phyloP scores from a whole-genome alignment of 2,797 vertebrate species.

The Lophotriccus pileatus region DNA sequence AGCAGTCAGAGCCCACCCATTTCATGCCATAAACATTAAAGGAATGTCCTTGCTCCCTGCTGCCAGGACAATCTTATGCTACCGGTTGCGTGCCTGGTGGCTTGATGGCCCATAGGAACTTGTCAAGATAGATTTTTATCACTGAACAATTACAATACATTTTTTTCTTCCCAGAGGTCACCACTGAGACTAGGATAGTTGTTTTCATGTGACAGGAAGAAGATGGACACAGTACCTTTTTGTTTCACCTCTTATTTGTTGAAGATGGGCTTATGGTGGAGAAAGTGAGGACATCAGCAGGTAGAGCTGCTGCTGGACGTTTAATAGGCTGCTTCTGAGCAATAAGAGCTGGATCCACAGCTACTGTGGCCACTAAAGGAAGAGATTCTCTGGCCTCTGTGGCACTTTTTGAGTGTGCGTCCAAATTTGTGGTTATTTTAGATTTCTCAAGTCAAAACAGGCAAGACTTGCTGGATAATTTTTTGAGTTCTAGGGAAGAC shows the following conservation, averaged over 20 bases:
- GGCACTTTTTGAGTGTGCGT: background rate
- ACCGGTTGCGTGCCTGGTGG: rapidly evolving
- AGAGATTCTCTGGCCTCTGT: background rate
- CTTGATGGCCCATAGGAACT: background rate
- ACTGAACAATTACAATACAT: background rate
- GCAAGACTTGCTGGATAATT: background rate
- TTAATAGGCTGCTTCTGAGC: background rate
- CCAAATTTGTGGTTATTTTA: background rate
- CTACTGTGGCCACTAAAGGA: background rate
- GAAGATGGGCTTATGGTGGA: background rate
- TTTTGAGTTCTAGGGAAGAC: background rate
- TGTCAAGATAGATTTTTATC: background rate
- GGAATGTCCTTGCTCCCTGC: background rate
- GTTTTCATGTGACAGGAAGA: background rate
- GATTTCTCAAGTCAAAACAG: background rate
- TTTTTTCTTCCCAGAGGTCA: background rate
- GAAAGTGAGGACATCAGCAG: background rate
- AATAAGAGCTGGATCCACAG: background rate
- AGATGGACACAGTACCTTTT: background rate
- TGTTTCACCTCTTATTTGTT: background rate
- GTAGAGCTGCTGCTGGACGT: background rate
- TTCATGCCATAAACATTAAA: background rate
- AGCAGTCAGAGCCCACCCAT: background rate
- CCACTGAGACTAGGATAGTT: background rate
- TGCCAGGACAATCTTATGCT: background rate